Evolutionary conservation across 2,888 invertebrate genomes (phyloP).

Genomic region (Hirtodrosophila duncani): DNA sequence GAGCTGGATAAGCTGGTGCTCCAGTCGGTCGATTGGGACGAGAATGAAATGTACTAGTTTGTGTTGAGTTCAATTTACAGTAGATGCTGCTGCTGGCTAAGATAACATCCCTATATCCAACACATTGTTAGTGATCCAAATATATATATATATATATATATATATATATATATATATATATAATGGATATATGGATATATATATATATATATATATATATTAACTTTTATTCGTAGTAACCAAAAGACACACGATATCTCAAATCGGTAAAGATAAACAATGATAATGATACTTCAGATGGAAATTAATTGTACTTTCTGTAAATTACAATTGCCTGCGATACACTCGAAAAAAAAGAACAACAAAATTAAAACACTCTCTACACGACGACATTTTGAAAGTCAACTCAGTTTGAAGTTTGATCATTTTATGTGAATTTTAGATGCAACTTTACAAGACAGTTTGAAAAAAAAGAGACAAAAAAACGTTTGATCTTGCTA

Average conservation of each 20-base stretch:
- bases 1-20: conserved; percentile 77
- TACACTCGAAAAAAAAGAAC: conserved; percentile 18
- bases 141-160: too few species aligned
- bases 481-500: conserved; percentile 38
- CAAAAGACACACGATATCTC: too few species aligned
- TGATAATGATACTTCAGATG: conserved; percentile 21
- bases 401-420: conserved; percentile 29
- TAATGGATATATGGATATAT: too few species aligned
- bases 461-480: conserved; percentile 25
- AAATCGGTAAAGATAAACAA: too few species aligned
- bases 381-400: conserved; percentile 25
- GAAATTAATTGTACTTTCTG: conserved; percentile 36
- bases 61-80: too few species aligned
- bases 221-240: too few species aligned
- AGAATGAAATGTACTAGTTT: conserved; percentile 78
- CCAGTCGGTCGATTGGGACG: conserved; percentile 78
- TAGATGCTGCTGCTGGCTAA: too few species aligned
- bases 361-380: neutral
- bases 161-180: too few species aligned
- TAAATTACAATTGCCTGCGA: conserved; percentile 43
- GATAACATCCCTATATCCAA: too few species aligned
- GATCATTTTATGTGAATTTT: conserved; percentile 36
- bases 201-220: too few species aligned
- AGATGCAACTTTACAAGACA: conserved; percentile 53
- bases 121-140: too few species aligned